Evolutionary conservation across 2,797 vertebrate genomes (phyloP).

Genomic region (Trachops cirrhosus): DNA sequence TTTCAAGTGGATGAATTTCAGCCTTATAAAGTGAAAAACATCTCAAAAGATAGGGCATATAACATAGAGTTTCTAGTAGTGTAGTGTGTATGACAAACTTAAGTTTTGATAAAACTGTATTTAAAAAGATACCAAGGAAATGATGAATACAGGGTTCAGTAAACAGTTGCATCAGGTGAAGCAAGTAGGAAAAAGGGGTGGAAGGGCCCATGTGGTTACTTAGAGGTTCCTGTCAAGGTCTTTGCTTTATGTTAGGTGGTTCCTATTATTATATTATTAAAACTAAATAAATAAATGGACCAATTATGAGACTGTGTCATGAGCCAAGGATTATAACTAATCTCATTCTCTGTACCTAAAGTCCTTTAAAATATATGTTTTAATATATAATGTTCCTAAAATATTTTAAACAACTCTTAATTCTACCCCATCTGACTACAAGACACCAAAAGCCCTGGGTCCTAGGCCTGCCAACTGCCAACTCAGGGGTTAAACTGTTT

Average conservation of each 20-base stretch:
- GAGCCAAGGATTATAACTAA: background rate
- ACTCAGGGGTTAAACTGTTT: background rate
- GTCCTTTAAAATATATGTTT: background rate
- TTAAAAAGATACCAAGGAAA: background rate
- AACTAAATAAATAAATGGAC: background rate
- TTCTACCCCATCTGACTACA: background rate
- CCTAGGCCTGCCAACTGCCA: background rate
- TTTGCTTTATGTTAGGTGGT: background rate
- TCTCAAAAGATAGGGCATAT: background rate
- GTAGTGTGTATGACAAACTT: background rate
- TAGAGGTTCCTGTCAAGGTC: background rate
- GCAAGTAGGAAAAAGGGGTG: background rate
- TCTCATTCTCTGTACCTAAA: constrained; percentile 10
- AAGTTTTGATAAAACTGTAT: background rate
- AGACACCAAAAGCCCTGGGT: background rate
- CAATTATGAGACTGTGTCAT: background rate
- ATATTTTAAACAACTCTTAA: background rate
- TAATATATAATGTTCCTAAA: background rate
- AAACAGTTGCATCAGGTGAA: background rate
- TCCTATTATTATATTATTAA: background rate
- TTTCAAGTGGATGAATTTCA: background rate
- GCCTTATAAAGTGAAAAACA: background rate
- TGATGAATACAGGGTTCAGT: background rate
- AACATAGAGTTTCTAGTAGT: background rate
- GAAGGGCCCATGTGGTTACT: background rate